Percentiles rank a stretch among this genome's conserved stretches.
Conservation (phyloP, 2,888 invertebrate genomes). For the Meiosimyza platycephala region DNA sequence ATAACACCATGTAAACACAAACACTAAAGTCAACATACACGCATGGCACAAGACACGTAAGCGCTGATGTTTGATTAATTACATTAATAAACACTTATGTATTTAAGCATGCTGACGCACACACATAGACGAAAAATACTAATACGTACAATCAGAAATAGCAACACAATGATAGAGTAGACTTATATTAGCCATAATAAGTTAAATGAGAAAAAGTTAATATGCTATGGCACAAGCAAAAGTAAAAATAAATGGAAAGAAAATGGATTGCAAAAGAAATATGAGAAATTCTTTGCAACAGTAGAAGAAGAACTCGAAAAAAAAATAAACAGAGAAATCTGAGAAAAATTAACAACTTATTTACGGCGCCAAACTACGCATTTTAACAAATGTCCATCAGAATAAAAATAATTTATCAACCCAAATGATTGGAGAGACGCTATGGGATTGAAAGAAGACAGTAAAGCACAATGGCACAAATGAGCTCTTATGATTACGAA, state of each 20-base stretch:
- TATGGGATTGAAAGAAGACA: not conserved
- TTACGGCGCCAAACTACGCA: conserved; percentile 13
- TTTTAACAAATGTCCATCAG: conserved; percentile 8
- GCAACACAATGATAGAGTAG: too few relatives aligned
- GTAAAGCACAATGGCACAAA: too few relatives aligned
- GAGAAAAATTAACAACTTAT: not conserved
- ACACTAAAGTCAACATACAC: not conserved
- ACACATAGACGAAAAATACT: not conserved
- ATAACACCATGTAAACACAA: not conserved
- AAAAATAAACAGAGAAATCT: not conserved
- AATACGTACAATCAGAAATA: not conserved
- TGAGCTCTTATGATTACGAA: too few relatives aligned
- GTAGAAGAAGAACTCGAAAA: too few relatives aligned
- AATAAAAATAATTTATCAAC: conserved; percentile 15
- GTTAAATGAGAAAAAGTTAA: conserved; percentile 3
- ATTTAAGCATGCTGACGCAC: not conserved
- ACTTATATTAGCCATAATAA: too few relatives aligned
- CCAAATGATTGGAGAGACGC: not conserved
- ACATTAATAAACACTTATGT: conserved; percentile 29
- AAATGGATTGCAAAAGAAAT: not conserved
- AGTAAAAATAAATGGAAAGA: not conserved
- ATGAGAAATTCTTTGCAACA: not conserved
- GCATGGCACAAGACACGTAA: not conserved
- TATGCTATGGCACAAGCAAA: not conserved
- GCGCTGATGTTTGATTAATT: conserved; percentile 24